Base-by-base conservation (phyloP, 2,888 invertebrate species). In the Timema cristinae region DNA sequence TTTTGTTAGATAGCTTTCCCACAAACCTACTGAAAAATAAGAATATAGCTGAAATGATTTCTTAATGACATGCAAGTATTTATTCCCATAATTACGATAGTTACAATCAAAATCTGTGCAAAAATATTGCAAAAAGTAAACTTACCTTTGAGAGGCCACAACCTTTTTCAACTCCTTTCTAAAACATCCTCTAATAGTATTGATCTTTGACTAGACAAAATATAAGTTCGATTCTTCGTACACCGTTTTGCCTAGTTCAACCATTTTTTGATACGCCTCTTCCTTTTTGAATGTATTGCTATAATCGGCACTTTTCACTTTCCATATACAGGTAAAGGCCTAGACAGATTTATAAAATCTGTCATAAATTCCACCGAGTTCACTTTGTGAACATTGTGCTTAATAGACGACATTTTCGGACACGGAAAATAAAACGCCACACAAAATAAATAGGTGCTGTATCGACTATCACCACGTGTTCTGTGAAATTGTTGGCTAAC, bases 201-300 rank as follows among this genome's bases (percentile, higher is more conserved):
- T 59, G 5, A 59, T n/a, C 13, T 59, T 59, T n/a, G 5, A 59
- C 32, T 59, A 1, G 2, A 59, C 59, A n/a, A 32, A 59, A 6
- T 59, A 13, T 5, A 59, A 13, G 9, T 11, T 59, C 15, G n/a
- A 11, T 0, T 59, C 59, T 59, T n/a, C 59, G 15, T 59, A 9
- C 15, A 59, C 59, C 32, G 59, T 59, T 59, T 5, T 59, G 5
- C 8, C n/a, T 16, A 59, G n/a, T 32, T 16, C 13, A 32, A 13
- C 59, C 59, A 59, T 59, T 59, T 59, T 59, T 59, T 32, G 32
- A 13, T 59, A 59, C n/a, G 59, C 9, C 15, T 59, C 59, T 59
- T 59, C 10, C 13, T 8, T 56, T 13, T 59, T n/a, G 15, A 16
- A 59, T n/a, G 2, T 56, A 16, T 59, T 59, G 59, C n/a, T 59